phyloP scores from a whole-genome alignment of 2,797 vertebrate genomes.

The Carapus acus region DNA sequence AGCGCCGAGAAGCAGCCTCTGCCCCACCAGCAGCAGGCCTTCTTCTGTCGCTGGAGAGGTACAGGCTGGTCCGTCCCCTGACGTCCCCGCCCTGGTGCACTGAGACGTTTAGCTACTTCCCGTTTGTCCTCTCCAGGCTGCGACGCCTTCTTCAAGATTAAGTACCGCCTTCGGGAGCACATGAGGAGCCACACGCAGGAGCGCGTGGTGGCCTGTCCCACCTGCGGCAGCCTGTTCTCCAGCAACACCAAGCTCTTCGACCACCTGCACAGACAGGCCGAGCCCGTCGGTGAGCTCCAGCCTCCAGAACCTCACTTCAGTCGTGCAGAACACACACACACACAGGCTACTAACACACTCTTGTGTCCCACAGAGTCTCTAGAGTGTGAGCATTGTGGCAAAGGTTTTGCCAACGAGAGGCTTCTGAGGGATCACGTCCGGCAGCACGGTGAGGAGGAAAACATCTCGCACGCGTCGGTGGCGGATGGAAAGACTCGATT shows the following conservation, averaged over 20 bases:
- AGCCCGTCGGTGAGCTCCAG: conserved; percentile 61
- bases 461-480: no score
- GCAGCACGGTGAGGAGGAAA: conserved; percentile 63
- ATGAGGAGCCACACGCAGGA: conserved; percentile 71
- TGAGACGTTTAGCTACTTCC: background rate
- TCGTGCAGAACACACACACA: background rate
- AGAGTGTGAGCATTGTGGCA: conserved; percentile 71
- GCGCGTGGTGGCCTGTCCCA: conserved; percentile 69
- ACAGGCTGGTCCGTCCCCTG: background rate
- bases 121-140: conserved; percentile 47
- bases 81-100: no score
- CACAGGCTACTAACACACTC: background rate
- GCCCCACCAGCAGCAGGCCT: conserved; percentile 68
- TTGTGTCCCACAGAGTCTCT: conserved; percentile 65
- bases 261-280: conserved; percentile 72
- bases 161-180: conserved; percentile 70
- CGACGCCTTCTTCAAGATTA: conserved; percentile 71
- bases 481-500: no score
- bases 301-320: background rate
- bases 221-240: conserved; percentile 76
- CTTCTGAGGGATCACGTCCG: conserved; percentile 71
- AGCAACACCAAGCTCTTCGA: conserved; percentile 75
- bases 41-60: conserved; percentile 75
- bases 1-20: conserved; percentile 70
- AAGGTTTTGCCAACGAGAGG: conserved; percentile 75